Percentiles rank a stretch among this genome's conserved stretches.
Evolutionary conservation across 2,113 vertebrate species (phyloP).

Genomic region (Crotalus horridus): DNA sequence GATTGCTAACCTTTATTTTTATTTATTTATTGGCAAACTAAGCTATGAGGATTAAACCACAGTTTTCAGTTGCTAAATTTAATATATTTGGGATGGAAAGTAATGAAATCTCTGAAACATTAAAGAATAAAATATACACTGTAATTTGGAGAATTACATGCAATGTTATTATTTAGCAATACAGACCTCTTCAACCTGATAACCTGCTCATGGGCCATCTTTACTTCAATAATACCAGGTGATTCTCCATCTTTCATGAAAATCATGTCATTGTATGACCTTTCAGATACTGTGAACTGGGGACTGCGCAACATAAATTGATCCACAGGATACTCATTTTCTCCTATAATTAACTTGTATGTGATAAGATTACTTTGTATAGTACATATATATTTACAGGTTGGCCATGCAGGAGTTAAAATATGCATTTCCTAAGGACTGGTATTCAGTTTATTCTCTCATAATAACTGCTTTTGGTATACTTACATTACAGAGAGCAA

Average conservation of each 20-base stretch:
- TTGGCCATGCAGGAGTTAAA: neutral
- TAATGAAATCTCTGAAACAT: neutral
- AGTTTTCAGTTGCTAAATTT: neutral
- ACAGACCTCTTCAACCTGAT: neutral
- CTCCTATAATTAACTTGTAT: neutral
- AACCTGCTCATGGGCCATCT: neutral
- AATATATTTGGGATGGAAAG: neutral
- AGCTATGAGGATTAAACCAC: neutral
- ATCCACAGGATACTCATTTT: neutral
- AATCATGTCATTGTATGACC: neutral
- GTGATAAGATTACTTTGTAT: neutral
- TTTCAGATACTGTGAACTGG: neutral
- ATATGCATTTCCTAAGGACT: neutral
- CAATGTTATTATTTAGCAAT: neutral
- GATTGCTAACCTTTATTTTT: neutral
- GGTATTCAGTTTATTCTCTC: neutral
- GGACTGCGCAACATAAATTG: neutral
- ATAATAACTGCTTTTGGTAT: neutral
- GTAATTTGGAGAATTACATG: neutral
- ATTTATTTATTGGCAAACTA: neutral
- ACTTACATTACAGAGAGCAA: neutral
- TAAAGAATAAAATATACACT: neutral
- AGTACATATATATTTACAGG: neutral
- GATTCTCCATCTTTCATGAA: neutral
- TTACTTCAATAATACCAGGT: neutral